Evolutionary conservation across 1,140 invertebrate species (phyloP), one percentile per base, ranked within the genome.

Genomic region (Zophobas morio): DNA sequence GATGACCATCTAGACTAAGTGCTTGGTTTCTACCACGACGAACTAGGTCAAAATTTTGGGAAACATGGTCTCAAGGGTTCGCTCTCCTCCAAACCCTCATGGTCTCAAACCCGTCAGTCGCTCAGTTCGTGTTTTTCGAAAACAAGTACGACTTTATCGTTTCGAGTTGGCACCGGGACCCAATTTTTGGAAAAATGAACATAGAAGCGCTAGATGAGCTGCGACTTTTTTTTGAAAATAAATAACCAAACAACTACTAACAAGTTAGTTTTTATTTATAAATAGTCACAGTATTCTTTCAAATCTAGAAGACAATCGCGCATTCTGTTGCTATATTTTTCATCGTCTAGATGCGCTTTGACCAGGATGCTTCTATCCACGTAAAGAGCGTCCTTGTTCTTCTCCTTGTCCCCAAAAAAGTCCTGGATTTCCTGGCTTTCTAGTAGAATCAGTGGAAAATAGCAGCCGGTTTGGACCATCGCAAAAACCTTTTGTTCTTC

Each of bases 11-110:
- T 86, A 73, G 71, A 40, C 5, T 56, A 82, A 71, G 40, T 87
- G 1, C 73, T 86, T 6, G 56, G 81, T 2, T 79, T 85, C 34
- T 87, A 88, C 79, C 87, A 81, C 57, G 47, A 80, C 0, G 79
- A 82, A 2, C 86, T 87, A 35, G 77, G 60, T 0, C 71, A 84
- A 1, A 75, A 73, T 40, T 37, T 87, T 8, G 82, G 85, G 6
- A 80, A 84, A 32, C 49, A 63, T 71, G 49, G 39, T 2, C 42
- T 35, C 32, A 49, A 49, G 35, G 32, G 37, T 36, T 20, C 20
- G 20, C 20, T 20, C 20, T 20, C 20, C 20, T 20, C 20, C 20
- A 20, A 20, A 20, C 20, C 20, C 20, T 20, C 20, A 20, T n/a
- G n/a, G n/a, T n/a, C n/a, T 20, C 20, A 20, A 0, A 20, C 20